Base-by-base conservation (phyloP, 37 sponge, comb jelly and placozoan species). In the Cliona cf. orientalis region DNA sequence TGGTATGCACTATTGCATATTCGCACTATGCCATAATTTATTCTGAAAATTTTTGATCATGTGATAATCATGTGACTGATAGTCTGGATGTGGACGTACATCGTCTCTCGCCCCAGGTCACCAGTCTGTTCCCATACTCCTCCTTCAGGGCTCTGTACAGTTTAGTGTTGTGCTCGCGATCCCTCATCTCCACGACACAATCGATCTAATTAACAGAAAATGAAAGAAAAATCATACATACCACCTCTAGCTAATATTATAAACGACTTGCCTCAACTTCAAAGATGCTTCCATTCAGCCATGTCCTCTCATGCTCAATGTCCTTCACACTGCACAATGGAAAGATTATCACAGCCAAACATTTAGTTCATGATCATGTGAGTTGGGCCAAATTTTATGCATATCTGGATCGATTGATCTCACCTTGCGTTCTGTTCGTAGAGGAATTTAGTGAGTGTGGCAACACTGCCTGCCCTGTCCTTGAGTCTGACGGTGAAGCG, bases 251-350 rank as follows among this genome's bases (percentile, higher is more conserved):
- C 70, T 42, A 38, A 12, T 17, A 75, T 72, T n/a, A 66, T 64
- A n/a, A 80, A 5, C 21, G 38, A 1, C 85, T 49, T 46, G 91
- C 96, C 78, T 92, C 87, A 0, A 95, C 96, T 41, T 81, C 44
- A 43, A 80, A 86, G 26, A 95, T 87, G 71, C 91, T 91, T 40
- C 72, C 78, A n/a, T 86, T 67, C 38, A 92, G 59, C 96, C 96
- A 95, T 9, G 96, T 90, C 57, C 96, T 63, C 69, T 95, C 96
- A 58, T 95, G 96, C 5, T 84, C 44, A 34, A 95, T 95, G 39
- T 95, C 96, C 76, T 92, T 92, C 33, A 95, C 88, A 87, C 91
- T 94, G 72, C 0, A 66, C 3, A 53, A 28, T 25, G 34, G 25
- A 23, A 29, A 14, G 12, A 65, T 11, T n/a, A 14, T 31, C 67